A percentile compares a stretch with the other conserved stretches of the same genome.
phyloP scores from a whole-genome alignment of 2,888 invertebrate genomes.

The Cylindroiulus punctatus region DNA sequence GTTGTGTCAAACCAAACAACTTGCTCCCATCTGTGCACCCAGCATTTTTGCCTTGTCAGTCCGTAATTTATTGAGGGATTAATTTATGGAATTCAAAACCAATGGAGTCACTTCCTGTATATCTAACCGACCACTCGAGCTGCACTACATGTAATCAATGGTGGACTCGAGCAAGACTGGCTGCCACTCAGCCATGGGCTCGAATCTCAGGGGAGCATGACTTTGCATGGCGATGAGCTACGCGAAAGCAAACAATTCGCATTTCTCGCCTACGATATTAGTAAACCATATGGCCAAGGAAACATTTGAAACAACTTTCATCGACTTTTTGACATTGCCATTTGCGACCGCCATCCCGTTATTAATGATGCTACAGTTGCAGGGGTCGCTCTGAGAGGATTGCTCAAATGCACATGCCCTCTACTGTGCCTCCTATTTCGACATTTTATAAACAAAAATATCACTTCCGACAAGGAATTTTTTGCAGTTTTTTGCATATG shows the following conservation, averaged over 20 bases:
- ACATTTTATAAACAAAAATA: constrained; percentile 12
- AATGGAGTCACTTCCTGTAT: constrained; percentile 42
- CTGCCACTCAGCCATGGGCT: constrained; percentile 37
- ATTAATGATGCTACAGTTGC: not conserved
- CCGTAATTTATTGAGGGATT: constrained; percentile 54
- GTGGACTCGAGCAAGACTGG: not conserved
- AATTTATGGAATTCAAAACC: constrained; percentile 44
- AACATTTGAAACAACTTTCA: not conserved
- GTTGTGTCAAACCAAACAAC: constrained; percentile 54
- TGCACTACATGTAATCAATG: not conserved
- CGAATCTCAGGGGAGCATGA: constrained; percentile 40
- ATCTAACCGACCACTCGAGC: constrained; percentile 40
- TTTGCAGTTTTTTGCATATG: not conserved
- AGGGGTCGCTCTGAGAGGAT: not conserved
- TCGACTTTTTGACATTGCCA: constrained; percentile 31
- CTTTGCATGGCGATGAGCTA: constrained; percentile 43
- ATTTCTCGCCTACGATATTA: constrained; percentile 45
- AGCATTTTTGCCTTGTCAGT: constrained; percentile 49
- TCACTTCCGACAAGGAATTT: not conserved
- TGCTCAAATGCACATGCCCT: not conserved
- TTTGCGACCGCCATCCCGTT: constrained; percentile 25
- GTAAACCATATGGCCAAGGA: constrained; percentile 32
- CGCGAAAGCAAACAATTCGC: constrained; percentile 3
- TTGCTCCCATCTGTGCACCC: constrained; percentile 38
- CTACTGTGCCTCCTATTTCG: not conserved